A percentile compares a stretch with the other conserved stretches of the same genome.
Evolutionary conservation across 2,113 vertebrate genomes (phyloP).

Genomic region (Sinocyclocheilus anophthalmus): DNA sequence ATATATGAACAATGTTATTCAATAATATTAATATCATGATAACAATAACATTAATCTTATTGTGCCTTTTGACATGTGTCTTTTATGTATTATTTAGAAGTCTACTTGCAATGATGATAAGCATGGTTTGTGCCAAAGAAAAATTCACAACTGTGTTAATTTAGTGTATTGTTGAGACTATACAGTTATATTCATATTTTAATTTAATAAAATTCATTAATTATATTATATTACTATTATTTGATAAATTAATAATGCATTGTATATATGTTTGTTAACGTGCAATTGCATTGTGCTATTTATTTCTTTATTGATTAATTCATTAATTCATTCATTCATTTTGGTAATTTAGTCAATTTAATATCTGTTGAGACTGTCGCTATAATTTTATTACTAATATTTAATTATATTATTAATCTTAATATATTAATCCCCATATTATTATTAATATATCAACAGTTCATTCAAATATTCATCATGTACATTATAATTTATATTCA

Average conservation of each 20-base stretch:
- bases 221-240: neutral
- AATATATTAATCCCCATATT: neutral
- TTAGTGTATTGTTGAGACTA: no score
- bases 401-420: neutral
- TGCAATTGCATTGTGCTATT: no score
- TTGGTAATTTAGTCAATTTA: no score
- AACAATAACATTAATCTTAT: neutral
- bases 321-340: no score
- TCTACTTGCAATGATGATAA: neutral
- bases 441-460: no score
- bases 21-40: no score
- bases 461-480: no score
- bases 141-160: neutral
- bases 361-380: no score
- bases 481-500: neutral
- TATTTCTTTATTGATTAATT: no score
- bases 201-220: no score
- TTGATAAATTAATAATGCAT: neutral
- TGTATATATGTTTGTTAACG: neutral
- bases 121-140: neutral
- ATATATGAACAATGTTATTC: neutral
- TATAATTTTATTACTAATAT: neutral
- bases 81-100: neutral
- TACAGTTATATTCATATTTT: neutral
- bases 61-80: neutral